Evolutionary conservation across 1,140 invertebrate genomes (phyloP).

Genomic region (Gyrodactylus salaris): DNA sequence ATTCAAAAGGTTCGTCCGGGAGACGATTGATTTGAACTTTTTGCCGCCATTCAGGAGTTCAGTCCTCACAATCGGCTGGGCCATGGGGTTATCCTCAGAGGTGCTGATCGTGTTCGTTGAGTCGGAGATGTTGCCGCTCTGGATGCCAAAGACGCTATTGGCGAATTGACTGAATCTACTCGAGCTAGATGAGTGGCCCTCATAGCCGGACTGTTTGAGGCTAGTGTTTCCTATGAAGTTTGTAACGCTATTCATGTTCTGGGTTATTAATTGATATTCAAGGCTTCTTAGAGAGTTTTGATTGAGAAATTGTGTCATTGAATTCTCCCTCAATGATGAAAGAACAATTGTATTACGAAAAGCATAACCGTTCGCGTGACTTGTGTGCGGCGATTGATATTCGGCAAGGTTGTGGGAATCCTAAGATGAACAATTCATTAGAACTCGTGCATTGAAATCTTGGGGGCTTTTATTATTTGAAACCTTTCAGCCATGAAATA

Average conservation of each 20-base stretch:
- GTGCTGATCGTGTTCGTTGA: not conserved
- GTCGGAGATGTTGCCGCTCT: not conserved
- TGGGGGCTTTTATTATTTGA: too few species aligned
- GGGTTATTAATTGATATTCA: not conserved
- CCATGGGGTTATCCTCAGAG: not conserved
- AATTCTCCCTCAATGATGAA: not conserved
- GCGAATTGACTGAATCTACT: not conserved
- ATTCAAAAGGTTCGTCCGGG: conserved; percentile 26
- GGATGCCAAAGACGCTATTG: not conserved
- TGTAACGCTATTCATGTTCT: not conserved
- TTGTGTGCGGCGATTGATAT: not conserved
- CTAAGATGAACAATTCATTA: too few species aligned
- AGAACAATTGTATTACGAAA: not conserved
- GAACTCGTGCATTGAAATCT: too few species aligned
- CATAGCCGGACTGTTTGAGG: too few species aligned
- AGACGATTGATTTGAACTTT: not conserved
- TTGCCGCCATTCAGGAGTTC: not conserved
- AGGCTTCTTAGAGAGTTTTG: not conserved
- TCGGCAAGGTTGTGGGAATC: not conserved
- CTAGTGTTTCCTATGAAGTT: too few species aligned
- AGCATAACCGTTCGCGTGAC: not conserved
- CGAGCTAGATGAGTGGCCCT: too few species aligned
- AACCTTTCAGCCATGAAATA: too few species aligned
- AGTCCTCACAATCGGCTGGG: not conserved
- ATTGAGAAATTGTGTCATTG: not conserved